Conservation (phyloP, 2,888 invertebrate genomes). For the Macrophya alboannulata region DNA sequence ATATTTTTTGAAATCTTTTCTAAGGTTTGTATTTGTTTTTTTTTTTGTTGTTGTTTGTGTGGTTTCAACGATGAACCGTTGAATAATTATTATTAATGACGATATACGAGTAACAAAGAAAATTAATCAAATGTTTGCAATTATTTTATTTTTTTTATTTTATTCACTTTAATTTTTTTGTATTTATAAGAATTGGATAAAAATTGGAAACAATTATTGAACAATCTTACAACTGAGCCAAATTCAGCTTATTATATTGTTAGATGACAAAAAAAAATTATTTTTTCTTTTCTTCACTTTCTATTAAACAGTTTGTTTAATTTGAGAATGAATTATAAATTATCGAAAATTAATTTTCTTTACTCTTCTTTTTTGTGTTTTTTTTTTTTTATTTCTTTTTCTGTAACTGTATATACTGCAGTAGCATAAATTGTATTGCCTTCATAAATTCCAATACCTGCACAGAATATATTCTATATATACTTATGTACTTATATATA, state of each 20-base stretch:
- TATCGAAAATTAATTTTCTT: conserved; percentile 30
- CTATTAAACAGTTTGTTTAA: neutral
- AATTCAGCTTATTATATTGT: conserved; percentile 4
- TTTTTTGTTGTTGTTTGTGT: neutral
- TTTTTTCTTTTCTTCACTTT: conserved; percentile 43
- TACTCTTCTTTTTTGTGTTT: conserved; percentile 28
- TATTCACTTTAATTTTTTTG: neutral
- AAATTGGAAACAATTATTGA: neutral
- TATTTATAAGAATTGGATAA: neutral
- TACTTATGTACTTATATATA: neutral
- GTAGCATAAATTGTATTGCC: conserved; percentile 34
- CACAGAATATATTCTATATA: neutral
- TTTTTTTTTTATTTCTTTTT: conserved; percentile 53
- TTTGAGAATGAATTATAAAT: conserved; percentile 57
- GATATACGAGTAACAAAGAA: conserved; percentile 30
- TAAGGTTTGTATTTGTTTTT: conserved; percentile 25
- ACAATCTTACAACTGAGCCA: conserved; percentile 7
- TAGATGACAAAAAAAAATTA: conserved; percentile 36
- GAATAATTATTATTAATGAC: conserved; percentile 18
- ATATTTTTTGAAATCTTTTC: neutral
- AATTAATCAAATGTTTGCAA: conserved; percentile 11
- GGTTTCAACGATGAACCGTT: conserved; percentile 13
- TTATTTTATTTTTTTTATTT: neutral
- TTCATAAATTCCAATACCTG: conserved; percentile 39
- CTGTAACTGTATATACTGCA: conserved; percentile 28